Evolutionary conservation across 2,888 invertebrate genomes (phyloP).

Genomic region (Corbicula japonica): DNA sequence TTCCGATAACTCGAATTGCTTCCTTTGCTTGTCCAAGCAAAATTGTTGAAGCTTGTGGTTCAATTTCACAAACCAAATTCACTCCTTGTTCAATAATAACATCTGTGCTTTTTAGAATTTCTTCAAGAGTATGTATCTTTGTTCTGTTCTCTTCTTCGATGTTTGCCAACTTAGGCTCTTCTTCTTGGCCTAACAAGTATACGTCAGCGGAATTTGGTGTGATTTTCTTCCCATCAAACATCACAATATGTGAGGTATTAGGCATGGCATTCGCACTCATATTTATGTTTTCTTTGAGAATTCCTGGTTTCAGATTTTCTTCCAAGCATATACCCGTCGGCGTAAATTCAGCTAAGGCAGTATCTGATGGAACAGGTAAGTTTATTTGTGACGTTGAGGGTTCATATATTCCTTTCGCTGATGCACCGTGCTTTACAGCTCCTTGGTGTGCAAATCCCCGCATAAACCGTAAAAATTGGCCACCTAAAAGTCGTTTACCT

Average conservation of each 20-base stretch:
- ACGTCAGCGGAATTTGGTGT: not conserved
- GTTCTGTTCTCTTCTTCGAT: not conserved
- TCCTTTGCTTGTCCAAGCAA: not conserved
- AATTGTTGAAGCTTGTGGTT: not conserved
- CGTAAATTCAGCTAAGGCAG: not conserved
- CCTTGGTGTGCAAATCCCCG: conserved; percentile 20
- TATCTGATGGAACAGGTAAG: not conserved
- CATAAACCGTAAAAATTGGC: conserved; percentile 42
- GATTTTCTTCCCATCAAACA: conserved; percentile 10
- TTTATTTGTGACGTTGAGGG: not conserved
- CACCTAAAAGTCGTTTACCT: conserved; percentile 17
- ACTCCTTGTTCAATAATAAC: not conserved
- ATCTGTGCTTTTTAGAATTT: not conserved
- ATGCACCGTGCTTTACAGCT: not conserved
- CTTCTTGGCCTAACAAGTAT: not conserved
- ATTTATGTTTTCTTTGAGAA: conserved; percentile 3
- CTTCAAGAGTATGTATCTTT: not conserved
- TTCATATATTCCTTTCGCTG: not conserved
- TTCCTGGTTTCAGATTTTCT: conserved; percentile 1
- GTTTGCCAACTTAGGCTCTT: not conserved
- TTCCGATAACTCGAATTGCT: not conserved
- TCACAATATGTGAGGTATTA: not conserved
- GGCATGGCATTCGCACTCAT: not conserved
- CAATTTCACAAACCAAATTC: not conserved
- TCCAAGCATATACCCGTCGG: not conserved